phyloP scores from a whole-genome alignment of 2,888 invertebrate genomes.

The Plebejus melissa region DNA sequence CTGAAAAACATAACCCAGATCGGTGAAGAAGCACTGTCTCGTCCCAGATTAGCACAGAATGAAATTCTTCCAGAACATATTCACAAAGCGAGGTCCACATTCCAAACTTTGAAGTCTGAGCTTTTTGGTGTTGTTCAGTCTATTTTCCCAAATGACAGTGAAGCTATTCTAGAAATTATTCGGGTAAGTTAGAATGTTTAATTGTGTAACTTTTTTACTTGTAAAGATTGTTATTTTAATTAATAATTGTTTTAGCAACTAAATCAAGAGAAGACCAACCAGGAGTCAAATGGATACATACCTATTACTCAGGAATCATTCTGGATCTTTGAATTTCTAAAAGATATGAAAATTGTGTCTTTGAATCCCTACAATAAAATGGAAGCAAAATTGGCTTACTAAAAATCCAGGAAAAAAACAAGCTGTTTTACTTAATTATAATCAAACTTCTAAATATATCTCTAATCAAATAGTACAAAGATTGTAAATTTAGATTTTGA shows the following conservation, averaged over 20 bases:
- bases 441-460: background rate
- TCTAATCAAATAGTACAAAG: background rate
- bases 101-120: constrained; percentile 54
- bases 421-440: constrained; percentile 32
- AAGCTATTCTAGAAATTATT: constrained; percentile 49
- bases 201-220: background rate
- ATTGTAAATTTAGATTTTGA: background rate
- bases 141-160: constrained; percentile 51
- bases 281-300: constrained; percentile 53
- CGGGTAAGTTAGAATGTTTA: constrained; percentile 48
- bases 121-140: constrained; percentile 55
- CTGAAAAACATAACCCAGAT: constrained; percentile 49
- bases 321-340: constrained; percentile 49
- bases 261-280: constrained; percentile 49
- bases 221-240: background rate
- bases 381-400: constrained; percentile 59
- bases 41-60: constrained; percentile 44
- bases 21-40: constrained; percentile 52
- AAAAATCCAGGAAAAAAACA: constrained; percentile 29
- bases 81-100: constrained; percentile 54
- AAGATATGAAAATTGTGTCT: constrained; percentile 57
- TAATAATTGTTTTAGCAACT: constrained; percentile 50
- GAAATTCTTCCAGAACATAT: constrained; percentile 51
- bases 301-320: constrained; percentile 52
- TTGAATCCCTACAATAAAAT: constrained; percentile 60